Conservation (phyloP, 1,140 invertebrate genomes). For the Pseudachorutes palmiensis region DNA sequence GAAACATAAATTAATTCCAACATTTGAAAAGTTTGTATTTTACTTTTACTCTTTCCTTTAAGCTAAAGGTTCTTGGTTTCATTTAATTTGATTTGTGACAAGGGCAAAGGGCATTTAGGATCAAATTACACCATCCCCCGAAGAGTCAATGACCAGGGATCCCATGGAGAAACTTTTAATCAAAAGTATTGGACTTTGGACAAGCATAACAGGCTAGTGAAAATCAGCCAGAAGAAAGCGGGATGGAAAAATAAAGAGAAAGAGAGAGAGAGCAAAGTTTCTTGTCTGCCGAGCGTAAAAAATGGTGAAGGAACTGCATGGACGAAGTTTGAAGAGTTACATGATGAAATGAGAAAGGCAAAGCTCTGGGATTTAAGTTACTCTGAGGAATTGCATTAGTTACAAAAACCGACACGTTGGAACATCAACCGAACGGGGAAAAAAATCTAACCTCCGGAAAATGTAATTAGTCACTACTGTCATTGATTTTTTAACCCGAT, state of each 20-base stretch:
- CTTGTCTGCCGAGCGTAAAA: neutral
- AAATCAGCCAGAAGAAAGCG: neutral
- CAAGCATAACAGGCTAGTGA: neutral
- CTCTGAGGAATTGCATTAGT: conserved; percentile 10
- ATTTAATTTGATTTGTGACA: neutral
- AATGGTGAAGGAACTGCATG: neutral
- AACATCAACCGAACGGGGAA: neutral
- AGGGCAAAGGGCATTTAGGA: no score
- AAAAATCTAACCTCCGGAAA: neutral
- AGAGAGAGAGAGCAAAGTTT: neutral
- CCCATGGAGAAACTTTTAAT: neutral
- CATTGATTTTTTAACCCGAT: conserved; percentile 8
- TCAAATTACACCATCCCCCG: neutral
- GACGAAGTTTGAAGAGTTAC: neutral
- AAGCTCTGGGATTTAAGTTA: neutral
- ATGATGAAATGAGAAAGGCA: neutral
- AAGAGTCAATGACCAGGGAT: neutral
- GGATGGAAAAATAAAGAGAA: neutral
- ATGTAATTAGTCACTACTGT: neutral
- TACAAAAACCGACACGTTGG: neutral
- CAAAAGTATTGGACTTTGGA: neutral
- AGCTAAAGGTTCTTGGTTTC: neutral
- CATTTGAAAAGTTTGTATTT: neutral
- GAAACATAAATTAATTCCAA: conserved; percentile 1
- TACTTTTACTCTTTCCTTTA: neutral